phyloP scores from a whole-genome alignment of 2,113 vertebrate genomes.

The Cebidichthys violaceus region DNA sequence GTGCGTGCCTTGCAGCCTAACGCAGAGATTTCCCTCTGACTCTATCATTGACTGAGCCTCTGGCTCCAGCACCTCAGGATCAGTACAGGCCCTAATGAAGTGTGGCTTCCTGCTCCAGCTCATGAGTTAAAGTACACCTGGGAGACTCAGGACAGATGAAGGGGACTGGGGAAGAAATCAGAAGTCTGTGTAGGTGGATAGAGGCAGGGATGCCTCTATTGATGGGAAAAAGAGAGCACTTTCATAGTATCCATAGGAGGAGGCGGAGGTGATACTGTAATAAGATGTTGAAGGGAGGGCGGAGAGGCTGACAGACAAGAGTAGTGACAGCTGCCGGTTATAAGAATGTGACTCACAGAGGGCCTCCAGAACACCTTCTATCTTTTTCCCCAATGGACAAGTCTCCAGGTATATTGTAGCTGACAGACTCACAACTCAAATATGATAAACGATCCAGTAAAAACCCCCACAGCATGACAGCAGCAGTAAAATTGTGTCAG shows the following conservation, averaged over 20 bases:
- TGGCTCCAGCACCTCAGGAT: slow-evolving; percentile 60
- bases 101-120: slow-evolving; percentile 65
- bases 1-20: slow-evolving; percentile 63
- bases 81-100: slow-evolving; percentile 71
- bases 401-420: slow-evolving; percentile 8
- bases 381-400: not conserved
- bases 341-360: slow-evolving; percentile 2
- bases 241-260: not conserved
- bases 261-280: not conserved
- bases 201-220: slow-evolving; percentile 37
- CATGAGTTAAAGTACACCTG: slow-evolving; percentile 70
- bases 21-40: slow-evolving; percentile 64
- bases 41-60: slow-evolving; percentile 67
- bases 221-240: not conserved
- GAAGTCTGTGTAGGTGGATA: slow-evolving; percentile 7
- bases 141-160: slow-evolving; percentile 50
- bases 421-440: slow-evolving; percentile 30
- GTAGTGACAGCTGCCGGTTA: slow-evolving; percentile 18
- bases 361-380: not conserved
- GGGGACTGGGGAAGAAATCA: slow-evolving; percentile 28
- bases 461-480: slow-evolving; percentile 16
- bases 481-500: slow-evolving; percentile 5
- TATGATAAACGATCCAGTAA: slow-evolving; percentile 24
- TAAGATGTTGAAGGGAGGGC: not conserved
- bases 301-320: slow-evolving; percentile 8